These are phyloP conservation scores for Aphodius sticticus DNA, from an alignment of 2,888 invertebrate genomes.

Conservation along the genomic window DNA sequence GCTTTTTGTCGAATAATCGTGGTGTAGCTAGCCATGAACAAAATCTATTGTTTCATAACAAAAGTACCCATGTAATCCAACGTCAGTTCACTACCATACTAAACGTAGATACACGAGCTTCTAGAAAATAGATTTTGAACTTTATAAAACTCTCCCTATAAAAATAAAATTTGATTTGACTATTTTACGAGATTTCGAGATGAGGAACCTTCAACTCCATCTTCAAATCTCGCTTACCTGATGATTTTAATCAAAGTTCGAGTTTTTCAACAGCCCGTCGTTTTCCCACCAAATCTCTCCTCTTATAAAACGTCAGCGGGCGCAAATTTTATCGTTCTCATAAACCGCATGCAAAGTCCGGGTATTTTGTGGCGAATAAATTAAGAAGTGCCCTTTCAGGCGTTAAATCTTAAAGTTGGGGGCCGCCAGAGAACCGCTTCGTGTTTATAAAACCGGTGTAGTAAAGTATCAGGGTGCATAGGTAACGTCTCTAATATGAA, in stretches of 20 bases:
- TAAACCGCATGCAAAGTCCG: not conserved
- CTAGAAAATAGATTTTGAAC: no score
- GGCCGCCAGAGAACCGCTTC: not conserved
- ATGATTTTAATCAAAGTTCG: not conserved
- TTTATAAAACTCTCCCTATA: no score
- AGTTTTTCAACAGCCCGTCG: not conserved
- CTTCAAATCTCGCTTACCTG: not conserved
- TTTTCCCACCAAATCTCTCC: not conserved
- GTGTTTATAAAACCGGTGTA: not conserved
- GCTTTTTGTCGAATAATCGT: no score
- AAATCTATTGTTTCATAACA: no score
- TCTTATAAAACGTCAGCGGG: not conserved
- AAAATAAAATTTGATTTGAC: no score
- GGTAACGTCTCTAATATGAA: conserved; percentile 4
- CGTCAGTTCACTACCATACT: no score
- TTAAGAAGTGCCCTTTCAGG: not conserved
- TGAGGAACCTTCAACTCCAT: not conserved
- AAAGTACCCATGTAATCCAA: no score
- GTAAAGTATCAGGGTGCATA: not conserved
- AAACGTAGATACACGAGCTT: no score
- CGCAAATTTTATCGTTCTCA: not conserved
- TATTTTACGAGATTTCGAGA: no score
- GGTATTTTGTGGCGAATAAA: conserved; percentile 4
- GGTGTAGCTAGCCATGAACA: no score
- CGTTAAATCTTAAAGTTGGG: conserved; percentile 4